Evolutionary conservation across 2,113 vertebrate genomes (phyloP).

Genomic region (Actenoides lindsayi): DNA sequence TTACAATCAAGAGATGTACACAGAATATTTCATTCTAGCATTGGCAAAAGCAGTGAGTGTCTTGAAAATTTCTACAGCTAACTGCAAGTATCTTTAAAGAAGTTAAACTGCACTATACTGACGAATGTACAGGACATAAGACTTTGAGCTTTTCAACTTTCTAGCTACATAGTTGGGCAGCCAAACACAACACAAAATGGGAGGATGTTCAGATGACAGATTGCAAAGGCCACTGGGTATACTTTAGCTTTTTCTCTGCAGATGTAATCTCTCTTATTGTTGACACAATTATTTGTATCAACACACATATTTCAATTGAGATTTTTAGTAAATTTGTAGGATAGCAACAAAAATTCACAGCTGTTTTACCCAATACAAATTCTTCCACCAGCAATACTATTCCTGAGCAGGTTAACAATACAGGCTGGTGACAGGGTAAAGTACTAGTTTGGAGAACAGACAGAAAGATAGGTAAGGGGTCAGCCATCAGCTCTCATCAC

Average conservation of each 20-base stretch:
- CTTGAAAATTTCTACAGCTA: background rate
- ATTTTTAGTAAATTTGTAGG: background rate
- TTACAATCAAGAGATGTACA: background rate
- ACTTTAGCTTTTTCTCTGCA: background rate
- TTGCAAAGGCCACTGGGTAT: background rate
- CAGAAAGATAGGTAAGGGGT: background rate
- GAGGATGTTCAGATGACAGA: background rate
- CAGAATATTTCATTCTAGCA: background rate
- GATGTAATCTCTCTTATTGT: background rate
- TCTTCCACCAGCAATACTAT: background rate
- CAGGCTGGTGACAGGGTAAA: background rate
- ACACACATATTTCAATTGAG: background rate
- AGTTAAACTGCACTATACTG: background rate
- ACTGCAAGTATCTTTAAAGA: background rate
- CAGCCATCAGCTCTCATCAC: background rate
- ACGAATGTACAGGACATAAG: accelerated
- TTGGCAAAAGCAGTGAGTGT: background rate
- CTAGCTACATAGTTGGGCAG: background rate
- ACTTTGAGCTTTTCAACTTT: background rate
- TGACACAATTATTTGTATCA: background rate
- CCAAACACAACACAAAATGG: background rate
- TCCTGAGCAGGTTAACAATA: background rate
- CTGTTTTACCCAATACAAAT: background rate
- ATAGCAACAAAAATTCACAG: background rate
- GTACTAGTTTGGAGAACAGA: background rate